phyloP scores from a whole-genome alignment of 2,888 invertebrate genomes.

The Rotaria magnacalcarata region DNA sequence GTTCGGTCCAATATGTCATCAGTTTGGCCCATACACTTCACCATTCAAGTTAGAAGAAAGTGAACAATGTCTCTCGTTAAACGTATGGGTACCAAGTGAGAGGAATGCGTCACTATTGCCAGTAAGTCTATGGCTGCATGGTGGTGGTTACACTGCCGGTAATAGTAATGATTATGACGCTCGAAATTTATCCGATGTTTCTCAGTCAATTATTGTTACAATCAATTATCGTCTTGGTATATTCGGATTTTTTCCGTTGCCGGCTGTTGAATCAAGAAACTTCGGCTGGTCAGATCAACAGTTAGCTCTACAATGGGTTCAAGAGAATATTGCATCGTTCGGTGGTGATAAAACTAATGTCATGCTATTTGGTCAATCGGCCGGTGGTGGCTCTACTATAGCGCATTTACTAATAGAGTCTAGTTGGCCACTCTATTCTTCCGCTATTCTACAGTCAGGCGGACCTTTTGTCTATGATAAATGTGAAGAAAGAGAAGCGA shows the following conservation, averaged over 20 bases:
- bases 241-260: conserved; percentile 50
- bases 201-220: conserved; percentile 51
- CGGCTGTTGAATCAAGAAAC: background rate
- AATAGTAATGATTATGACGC: conserved; percentile 55
- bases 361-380: background rate
- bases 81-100: conserved; percentile 53
- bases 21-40: conserved; percentile 48
- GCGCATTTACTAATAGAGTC: background rate
- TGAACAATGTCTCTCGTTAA: conserved; percentile 57
- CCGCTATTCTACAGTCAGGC: background rate
- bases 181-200: conserved; percentile 52
- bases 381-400: background rate
- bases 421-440: background rate
- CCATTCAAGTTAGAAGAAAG: conserved; percentile 43
- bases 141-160: conserved; percentile 56
- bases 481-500: background rate
- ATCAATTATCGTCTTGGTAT: conserved; percentile 56
- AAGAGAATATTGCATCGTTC: background rate
- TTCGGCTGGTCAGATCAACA: background rate
- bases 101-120: conserved; percentile 47
- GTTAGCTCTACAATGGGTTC: background rate
- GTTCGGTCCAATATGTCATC: conserved; percentile 54
- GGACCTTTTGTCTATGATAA: background rate
- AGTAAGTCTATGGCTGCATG: conserved; percentile 56
- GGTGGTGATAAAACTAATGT: conserved; percentile 3